phyloP scores from a whole-genome alignment of 2,797 vertebrate genomes.

The Malacoraja senta region DNA sequence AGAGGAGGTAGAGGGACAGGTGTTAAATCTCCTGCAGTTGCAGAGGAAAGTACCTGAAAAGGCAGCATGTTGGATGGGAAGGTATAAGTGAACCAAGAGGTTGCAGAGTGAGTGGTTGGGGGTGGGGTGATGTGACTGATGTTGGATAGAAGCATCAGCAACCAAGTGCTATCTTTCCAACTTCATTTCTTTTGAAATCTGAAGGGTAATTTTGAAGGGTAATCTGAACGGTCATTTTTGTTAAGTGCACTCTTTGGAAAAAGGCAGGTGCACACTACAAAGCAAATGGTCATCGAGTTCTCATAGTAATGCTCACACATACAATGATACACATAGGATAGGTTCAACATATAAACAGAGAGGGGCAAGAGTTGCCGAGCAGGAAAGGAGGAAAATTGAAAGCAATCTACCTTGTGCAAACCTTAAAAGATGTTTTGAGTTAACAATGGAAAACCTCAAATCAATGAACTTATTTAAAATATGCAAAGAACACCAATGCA shows the following conservation, averaged over 20 bases:
- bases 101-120: too few relatives aligned
- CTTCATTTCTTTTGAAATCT: not conserved
- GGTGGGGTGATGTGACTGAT: too few relatives aligned
- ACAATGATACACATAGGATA: too few relatives aligned
- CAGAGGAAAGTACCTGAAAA: too few relatives aligned
- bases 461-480: too few relatives aligned
- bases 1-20: too few relatives aligned
- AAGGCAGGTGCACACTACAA: too few relatives aligned
- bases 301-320: not conserved
- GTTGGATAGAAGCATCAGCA: not conserved
- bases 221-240: not conserved
- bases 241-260: not conserved
- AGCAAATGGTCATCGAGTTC: not conserved
- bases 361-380: not conserved
- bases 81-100: too few relatives aligned
- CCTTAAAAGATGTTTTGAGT: not conserved
- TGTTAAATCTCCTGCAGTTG: too few relatives aligned
- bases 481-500: not conserved
- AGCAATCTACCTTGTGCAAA: not conserved
- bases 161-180: not conserved
- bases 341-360: not conserved
- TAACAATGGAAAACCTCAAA: not conserved
- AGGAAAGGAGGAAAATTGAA: not conserved
- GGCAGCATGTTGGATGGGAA: too few relatives aligned
- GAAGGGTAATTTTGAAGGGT: not conserved